Base-by-base conservation (phyloP, 1,140 invertebrate species). In the Lepidotrigona ventralis region DNA sequence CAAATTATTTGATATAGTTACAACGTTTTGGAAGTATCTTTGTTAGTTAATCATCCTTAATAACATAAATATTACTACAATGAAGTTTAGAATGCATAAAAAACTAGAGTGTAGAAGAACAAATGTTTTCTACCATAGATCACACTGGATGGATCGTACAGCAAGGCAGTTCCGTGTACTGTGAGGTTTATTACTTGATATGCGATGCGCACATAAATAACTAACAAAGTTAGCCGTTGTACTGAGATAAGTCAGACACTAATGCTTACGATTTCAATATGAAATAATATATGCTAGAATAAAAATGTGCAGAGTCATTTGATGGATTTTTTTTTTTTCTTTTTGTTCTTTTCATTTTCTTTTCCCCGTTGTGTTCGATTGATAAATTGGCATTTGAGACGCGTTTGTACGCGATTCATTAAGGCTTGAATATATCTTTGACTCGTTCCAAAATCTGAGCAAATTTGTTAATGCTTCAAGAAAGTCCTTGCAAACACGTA, bases 371-470 rank as follows among this genome's bases (percentile, higher is more conserved):
- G 80, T 73, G 68, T 76, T 84, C 82, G 83, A 68, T 54, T 86
- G 80, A 71, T 85, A 84, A 79, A 79, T 86, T 86, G 73, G 78
- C 83, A 75, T 73, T 85, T 46, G 78, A 78, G 81, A 85, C 76
- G 71, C 69, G 77, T 84, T 29, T 56, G 69, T 69, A 80, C 26
- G 64, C 81, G 21, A 84, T 73, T 82, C 82, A 79, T 69, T 79
- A 73, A 87, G 77, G 87, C 79, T 71, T 74, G 85, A 77, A 72
- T 54, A 80, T 77, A 73, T 83, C 78, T 81, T 85, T 73, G 75
- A 84, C 82, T 84, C 69, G 70, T 87, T 70, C 82, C 84, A 77
- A 87, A 60, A 73, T 87, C 83, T 91, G 88, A 91, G 89, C 91
- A 90, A 91, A 91, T 90, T 88, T 72, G 29, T 88, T 89, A 66